phyloP scores from a whole-genome alignment of 2,888 invertebrate species.

The Cerastoderma edule region DNA sequence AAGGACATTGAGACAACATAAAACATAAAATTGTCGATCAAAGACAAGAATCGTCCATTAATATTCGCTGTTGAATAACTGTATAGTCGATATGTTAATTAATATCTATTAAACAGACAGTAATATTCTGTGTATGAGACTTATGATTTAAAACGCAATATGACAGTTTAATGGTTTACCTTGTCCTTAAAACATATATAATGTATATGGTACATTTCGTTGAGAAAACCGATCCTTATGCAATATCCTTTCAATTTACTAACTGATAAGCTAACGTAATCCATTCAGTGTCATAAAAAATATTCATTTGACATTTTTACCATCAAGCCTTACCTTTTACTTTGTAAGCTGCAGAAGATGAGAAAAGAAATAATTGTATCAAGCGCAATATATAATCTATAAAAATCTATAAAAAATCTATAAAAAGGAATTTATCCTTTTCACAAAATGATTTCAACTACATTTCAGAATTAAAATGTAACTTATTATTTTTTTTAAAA shows the following conservation, averaged over 20 bases:
- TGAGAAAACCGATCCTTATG: neutral
- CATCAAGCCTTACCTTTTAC: neutral
- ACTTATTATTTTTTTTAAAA: too few species aligned
- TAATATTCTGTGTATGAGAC: too few species aligned
- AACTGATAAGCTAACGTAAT: neutral
- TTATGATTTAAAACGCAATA: too few species aligned
- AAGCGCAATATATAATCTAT: neutral
- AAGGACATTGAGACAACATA: neutral
- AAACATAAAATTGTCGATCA: conserved; percentile 4
- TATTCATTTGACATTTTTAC: neutral
- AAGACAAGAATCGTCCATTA: conserved; percentile 4
- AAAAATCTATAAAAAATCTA: neutral
- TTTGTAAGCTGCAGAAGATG: neutral
- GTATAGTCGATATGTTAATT: conserved; percentile 21
- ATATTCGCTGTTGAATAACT: conserved; percentile 18
- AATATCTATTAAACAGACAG: too few species aligned
- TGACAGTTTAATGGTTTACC: too few species aligned
- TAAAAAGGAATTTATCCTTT: conserved; percentile 10
- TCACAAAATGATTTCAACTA: neutral
- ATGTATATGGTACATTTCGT: neutral
- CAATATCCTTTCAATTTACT: neutral
- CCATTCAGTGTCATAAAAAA: neutral
- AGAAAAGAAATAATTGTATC: neutral
- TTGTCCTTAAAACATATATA: neutral
- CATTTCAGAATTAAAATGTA: too few species aligned